Percentiles rank a stretch among this genome's conserved stretches.
These are phyloP conservation scores for Himalopsyche kuldschensis DNA, from an alignment of 2,888 invertebrate genomes.

Conservation along the genomic window DNA sequence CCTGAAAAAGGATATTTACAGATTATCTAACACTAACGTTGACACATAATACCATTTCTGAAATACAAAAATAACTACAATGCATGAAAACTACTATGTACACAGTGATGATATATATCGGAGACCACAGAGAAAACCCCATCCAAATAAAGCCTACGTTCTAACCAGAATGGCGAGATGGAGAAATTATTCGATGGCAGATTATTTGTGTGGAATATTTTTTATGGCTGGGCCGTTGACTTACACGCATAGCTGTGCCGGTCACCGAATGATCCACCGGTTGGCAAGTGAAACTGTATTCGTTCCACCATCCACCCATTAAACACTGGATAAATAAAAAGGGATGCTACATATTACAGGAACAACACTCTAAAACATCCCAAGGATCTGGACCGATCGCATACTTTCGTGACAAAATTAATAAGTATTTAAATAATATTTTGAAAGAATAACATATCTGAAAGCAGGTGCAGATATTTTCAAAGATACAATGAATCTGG, in stretches of 20 bases:
- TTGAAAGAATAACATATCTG: no score
- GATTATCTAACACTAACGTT: not conserved
- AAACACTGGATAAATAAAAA: slow-evolving; percentile 65
- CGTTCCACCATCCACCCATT: slow-evolving; percentile 88
- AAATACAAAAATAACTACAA: not conserved
- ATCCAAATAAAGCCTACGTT: not conserved
- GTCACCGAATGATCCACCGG: slow-evolving; percentile 86
- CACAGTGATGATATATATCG: not conserved
- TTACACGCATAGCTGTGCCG: slow-evolving; percentile 82
- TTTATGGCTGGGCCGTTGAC: slow-evolving; percentile 47
- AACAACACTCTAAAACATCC: slow-evolving; percentile 39
- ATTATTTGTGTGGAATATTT: slow-evolving; percentile 14
- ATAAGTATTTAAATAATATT: no score
- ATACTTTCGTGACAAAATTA: no score
- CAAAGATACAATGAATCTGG: no score
- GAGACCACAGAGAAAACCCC: not conserved
- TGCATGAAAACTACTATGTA: not conserved
- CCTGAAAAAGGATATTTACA: slow-evolving; percentile 16
- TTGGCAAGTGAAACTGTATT: slow-evolving; percentile 88
- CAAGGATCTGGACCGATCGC: slow-evolving; percentile 22
- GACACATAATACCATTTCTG: not conserved
- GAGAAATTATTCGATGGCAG: not conserved
- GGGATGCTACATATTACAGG: slow-evolving; percentile 29
- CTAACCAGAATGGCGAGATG: not conserved
- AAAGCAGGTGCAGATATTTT: no score